Evolutionary conservation across 2,888 invertebrate species (phyloP).

Genomic region (Mimachlamys varia): DNA sequence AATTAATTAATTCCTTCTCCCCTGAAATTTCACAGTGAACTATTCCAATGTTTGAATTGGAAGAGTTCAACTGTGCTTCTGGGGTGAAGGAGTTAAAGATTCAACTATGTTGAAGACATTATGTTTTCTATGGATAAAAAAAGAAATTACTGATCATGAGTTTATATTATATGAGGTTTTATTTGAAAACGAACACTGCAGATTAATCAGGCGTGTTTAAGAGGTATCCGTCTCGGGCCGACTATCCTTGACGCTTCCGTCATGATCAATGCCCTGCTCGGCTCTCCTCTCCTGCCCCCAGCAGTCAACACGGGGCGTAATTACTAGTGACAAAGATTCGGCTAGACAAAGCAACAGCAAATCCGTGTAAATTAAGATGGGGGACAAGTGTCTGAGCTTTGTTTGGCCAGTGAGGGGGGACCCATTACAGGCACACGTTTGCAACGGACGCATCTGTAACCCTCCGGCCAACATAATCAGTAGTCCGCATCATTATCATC

Average conservation of each 20-base stretch:
- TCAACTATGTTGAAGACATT: background rate
- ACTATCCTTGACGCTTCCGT: constrained; percentile 27
- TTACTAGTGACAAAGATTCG: constrained; percentile 25
- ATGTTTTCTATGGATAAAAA: background rate
- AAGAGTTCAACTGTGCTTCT: too few relatives aligned
- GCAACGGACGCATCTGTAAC: background rate
- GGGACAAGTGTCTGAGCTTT: constrained; percentile 25
- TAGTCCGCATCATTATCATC: background rate
- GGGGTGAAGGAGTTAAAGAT: background rate
- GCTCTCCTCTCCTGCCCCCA: constrained; percentile 16
- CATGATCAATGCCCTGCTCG: background rate
- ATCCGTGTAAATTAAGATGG: constrained; percentile 36
- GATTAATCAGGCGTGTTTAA: constrained; percentile 8
- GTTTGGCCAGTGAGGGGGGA: constrained; percentile 6
- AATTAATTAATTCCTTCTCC: too few relatives aligned
- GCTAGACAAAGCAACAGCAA: constrained; percentile 36
- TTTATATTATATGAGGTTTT: constrained; percentile 10
- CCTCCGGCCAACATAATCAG: constrained; percentile 21
- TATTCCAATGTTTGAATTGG: too few relatives aligned
- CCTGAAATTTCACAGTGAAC: too few relatives aligned
- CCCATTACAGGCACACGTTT: constrained; percentile 19
- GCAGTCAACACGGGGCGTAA: constrained; percentile 14
- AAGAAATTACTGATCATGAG: background rate
- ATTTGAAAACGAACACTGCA: background rate
- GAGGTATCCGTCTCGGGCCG: background rate